These are phyloP conservation scores for Epinotia nisella DNA, from an alignment of 2,888 invertebrate species.

Conservation along the genomic window DNA sequence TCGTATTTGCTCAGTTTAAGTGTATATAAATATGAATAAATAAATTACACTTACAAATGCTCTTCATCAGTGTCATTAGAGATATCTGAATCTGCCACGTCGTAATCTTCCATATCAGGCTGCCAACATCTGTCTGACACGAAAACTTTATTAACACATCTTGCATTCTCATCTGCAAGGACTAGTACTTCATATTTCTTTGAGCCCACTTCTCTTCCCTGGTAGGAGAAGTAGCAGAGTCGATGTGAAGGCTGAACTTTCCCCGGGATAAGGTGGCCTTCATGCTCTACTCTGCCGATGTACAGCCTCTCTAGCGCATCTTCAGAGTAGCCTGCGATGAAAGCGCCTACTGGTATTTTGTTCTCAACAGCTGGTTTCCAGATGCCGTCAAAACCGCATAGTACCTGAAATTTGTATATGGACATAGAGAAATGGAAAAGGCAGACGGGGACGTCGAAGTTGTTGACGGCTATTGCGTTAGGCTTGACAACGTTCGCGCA, in stretches of 20 bases:
- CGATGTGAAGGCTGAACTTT: conserved; percentile 86
- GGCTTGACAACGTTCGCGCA: too few relatives aligned
- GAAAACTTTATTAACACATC: conserved; percentile 42
- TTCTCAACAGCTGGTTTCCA: conserved; percentile 35
- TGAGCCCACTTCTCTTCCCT: conserved; percentile 44
- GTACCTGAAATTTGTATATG: conserved; percentile 12
- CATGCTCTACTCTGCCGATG: conserved; percentile 29
- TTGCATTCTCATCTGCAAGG: conserved; percentile 37
- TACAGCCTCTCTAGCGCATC: conserved; percentile 36
- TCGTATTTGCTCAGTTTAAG: background rate
- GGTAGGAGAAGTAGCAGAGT: conserved; percentile 87
- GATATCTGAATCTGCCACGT: conserved; percentile 38
- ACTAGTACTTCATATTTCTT: conserved; percentile 50
- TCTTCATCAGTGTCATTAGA: conserved; percentile 42
- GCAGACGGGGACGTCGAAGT: too few relatives aligned
- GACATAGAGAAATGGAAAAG: background rate
- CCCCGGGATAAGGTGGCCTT: conserved; percentile 80
- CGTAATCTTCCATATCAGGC: conserved; percentile 42
- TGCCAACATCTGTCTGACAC: conserved; percentile 25
- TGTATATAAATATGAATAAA: background rate
- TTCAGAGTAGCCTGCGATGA: conserved; percentile 38
- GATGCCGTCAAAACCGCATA: conserved; percentile 38
- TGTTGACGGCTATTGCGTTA: too few relatives aligned
- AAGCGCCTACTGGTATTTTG: conserved; percentile 37
- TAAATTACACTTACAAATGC: conserved; percentile 31